A percentile compares a stretch with the other conserved stretches of the same genome.
Evolutionary conservation across 2,113 vertebrate species (phyloP).

Genomic region (Mirza zaza): DNA sequence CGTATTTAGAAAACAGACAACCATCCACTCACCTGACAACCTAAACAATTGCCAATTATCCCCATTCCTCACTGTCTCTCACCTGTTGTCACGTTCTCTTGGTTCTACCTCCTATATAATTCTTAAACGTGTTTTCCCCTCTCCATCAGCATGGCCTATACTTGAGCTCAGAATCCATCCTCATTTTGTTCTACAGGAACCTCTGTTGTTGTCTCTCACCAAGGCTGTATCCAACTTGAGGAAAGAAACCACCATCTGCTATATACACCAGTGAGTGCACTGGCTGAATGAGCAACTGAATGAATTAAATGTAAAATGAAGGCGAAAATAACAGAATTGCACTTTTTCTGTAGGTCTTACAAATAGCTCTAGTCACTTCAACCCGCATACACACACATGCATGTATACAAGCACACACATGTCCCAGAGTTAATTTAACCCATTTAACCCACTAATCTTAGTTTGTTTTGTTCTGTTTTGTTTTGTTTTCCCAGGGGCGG

Average conservation of each 20-base stretch:
- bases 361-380: not conserved
- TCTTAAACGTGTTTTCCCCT: not conserved
- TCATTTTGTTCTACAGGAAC: not conserved
- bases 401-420: not conserved
- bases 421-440: not conserved
- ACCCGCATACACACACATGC: no score
- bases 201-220: not conserved
- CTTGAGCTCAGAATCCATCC: not conserved
- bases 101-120: not conserved
- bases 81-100: not conserved
- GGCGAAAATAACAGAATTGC: not conserved
- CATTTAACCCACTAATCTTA: not conserved
- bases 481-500: not conserved
- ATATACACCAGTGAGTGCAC: not conserved
- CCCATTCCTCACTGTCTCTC: not conserved
- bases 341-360: not conserved
- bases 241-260: not conserved
- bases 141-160: no score
- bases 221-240: not conserved
- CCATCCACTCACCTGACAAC: not conserved
- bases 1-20: not conserved
- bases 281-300: not conserved
- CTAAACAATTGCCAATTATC: not conserved
- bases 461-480: not conserved
- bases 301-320: not conserved